phyloP scores from a whole-genome alignment of 2,113 vertebrate species.

The Halcyon senegalensis region DNA sequence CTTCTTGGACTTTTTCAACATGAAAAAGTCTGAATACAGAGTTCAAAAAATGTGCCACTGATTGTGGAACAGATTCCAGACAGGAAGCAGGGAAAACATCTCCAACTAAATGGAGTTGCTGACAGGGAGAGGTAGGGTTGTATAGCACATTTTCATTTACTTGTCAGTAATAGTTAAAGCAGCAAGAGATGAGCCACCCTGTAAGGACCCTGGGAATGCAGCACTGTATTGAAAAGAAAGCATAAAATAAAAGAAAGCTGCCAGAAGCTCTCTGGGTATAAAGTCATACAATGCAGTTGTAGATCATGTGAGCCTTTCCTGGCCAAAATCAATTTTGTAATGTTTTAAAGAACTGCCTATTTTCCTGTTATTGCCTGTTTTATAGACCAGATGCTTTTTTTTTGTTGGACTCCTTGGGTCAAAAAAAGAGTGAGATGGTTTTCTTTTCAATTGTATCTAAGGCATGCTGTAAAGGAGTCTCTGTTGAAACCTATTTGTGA shows the following conservation, averaged over 20 bases:
- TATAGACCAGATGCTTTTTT: background rate
- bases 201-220: background rate
- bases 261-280: background rate
- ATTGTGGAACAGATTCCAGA: background rate
- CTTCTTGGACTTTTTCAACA: background rate
- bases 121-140: background rate
- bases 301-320: background rate
- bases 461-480: background rate
- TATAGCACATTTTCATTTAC: background rate
- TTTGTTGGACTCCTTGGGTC: background rate
- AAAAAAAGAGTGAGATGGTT: background rate
- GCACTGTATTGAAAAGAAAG: background rate
- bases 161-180: background rate
- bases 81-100: background rate
- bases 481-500: background rate
- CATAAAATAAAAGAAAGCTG: background rate
- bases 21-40: background rate
- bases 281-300: background rate
- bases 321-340: background rate
- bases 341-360: background rate
- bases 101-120: background rate
- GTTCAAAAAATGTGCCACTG: background rate
- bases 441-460: background rate
- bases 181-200: background rate
- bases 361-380: background rate